These are phyloP conservation scores for Mus pahari DNA, from an alignment of 2,113 vertebrate genomes.

Conservation along the genomic window DNA sequence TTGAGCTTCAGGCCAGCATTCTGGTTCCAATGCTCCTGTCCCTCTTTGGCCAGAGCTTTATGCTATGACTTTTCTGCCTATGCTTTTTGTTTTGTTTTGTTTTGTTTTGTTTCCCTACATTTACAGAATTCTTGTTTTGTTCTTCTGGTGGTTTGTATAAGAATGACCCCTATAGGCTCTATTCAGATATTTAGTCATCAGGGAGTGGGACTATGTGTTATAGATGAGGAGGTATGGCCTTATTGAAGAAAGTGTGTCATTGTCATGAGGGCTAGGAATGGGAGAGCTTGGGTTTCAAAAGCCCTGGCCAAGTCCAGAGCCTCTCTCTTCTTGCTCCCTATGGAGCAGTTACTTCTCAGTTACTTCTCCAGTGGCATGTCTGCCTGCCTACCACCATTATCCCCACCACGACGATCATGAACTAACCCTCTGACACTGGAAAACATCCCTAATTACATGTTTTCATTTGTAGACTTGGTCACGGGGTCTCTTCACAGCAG, in stretches of 20 bases:
- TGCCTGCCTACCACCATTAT: not conserved
- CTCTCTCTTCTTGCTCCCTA: not conserved
- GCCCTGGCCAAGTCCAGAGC: not conserved
- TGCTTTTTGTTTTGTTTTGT: not conserved
- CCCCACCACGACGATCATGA: not conserved
- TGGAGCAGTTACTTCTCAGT: not conserved
- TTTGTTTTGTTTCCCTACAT: not conserved
- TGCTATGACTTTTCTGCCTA: not conserved
- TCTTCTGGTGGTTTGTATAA: not conserved
- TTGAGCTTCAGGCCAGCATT: not conserved
- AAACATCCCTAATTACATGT: not conserved
- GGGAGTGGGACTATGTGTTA: not conserved
- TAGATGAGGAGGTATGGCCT: not conserved
- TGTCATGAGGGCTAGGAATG: not conserved
- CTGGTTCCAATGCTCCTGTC: not conserved
- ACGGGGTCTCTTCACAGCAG: not conserved
- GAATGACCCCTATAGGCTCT: not conserved
- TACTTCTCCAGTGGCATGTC: not conserved
- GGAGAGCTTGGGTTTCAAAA: not conserved
- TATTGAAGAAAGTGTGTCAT: not conserved
- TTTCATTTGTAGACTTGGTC: not conserved
- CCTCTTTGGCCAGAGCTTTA: not conserved
- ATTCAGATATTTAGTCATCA: not conserved
- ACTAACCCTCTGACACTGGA: not conserved
- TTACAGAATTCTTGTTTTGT: not conserved